Evolutionary conservation across 2,797 vertebrate genomes (phyloP), one percentile per base, ranked within the genome.

Genomic region (Enteromius anoplus): DNA sequence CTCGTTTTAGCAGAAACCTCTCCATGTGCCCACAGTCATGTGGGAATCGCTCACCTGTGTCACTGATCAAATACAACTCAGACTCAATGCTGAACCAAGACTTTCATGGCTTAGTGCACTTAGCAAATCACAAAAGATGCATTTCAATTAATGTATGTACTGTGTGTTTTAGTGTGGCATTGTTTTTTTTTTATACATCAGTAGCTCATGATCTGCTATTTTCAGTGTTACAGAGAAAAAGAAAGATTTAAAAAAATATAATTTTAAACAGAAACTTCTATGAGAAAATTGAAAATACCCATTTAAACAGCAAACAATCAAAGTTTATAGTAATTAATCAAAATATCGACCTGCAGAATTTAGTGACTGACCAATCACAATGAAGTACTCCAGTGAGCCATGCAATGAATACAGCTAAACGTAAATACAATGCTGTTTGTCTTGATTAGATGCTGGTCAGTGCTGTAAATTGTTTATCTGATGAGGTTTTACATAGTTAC

Each of bases 21-120:
- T n/a, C 26, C 53, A 32, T 75, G 15, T 4, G 9, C 55, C 26
- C 5, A 7, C 64, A 71, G 21, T 21, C 42, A 40, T 29, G 73
- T 88, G 88, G 84, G 89, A 89, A 89, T 17, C 9, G 15, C 64
- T 82, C 88, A 88, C 82, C 88, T 89, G 88, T 75, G 66, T 62
- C 66, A 29, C 40, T 40, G 42, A 73, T 40, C 26, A 47, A 73
- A 29, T 49, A 21, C 14, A 60, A 75, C 75, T 75, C 21, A 1
- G 4, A 75, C 60, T 79, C 26, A 7, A 14, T 26, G 26, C 34
- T 2, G 1, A 77, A 68, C 5, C 19, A 85, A 62, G 55, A 17
- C 53, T 40, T 15, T 29, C 21, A 60, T 5, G 14, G 11, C 4
- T 51, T 72, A 32, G 0, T 21, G 47, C 29, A 19, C 11, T 51